Evolutionary conservation across 2,797 vertebrate species (phyloP).

Genomic region (Arrhamphus sclerolepis): DNA sequence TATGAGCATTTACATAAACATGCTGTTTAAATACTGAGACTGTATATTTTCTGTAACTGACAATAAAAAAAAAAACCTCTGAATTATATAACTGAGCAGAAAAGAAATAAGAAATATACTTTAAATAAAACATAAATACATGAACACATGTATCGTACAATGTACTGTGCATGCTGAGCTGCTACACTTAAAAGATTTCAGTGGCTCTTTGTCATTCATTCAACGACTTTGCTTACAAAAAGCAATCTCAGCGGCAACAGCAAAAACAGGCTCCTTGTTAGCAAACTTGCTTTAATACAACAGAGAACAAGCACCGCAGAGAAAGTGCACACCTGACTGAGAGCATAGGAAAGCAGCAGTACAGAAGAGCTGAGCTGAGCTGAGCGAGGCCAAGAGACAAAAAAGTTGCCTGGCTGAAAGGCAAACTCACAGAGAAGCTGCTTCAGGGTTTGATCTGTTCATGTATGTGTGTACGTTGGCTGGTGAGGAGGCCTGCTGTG

Average conservation of each 20-base stretch:
- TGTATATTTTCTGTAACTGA: conserved; percentile 13
- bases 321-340: conserved; percentile 13
- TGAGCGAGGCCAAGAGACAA: too few relatives aligned
- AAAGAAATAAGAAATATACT: neutral
- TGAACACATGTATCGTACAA: too few relatives aligned
- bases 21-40: neutral
- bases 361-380: conserved; percentile 13
- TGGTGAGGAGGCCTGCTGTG: conserved; percentile 64
- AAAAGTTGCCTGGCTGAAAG: conserved; percentile 33
- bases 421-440: conserved; percentile 48
- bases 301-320: conserved; percentile 13
- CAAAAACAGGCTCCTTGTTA: too few relatives aligned
- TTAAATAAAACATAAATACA: neutral
- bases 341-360: neutral
- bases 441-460: conserved; percentile 32
- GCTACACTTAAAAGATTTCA: too few relatives aligned
- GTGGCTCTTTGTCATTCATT: too few relatives aligned
- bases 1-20: conserved; percentile 27
- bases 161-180: too few relatives aligned
- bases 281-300: too few relatives aligned
- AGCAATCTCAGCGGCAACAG: too few relatives aligned
- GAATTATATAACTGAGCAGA: conserved; percentile 1
- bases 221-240: too few relatives aligned
- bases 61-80: conserved; percentile 2
- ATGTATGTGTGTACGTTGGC: conserved; percentile 22